Percentiles rank a stretch among this genome's conserved stretches.
phyloP scores from a whole-genome alignment of 2,113 vertebrate species.

The Albula glossodonta region DNA sequence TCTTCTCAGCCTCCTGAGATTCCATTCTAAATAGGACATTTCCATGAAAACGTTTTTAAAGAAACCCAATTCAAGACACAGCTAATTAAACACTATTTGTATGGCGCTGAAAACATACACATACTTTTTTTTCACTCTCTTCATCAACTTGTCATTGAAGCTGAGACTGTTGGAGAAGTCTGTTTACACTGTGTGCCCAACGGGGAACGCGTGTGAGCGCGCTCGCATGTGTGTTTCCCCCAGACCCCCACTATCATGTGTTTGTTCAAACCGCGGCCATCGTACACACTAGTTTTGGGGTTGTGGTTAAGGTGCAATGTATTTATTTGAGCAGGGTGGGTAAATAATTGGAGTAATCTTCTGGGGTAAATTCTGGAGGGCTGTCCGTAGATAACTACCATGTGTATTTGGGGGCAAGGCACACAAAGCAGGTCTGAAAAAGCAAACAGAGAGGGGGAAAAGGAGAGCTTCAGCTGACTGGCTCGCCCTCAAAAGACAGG shows the following conservation, averaged over 20 bases:
- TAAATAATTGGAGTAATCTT: background rate
- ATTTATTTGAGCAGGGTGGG: slow-evolving; percentile 4
- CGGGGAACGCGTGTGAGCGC: background rate
- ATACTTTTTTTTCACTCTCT: slow-evolving; percentile 10
- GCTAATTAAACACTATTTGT: slow-evolving; percentile 25
- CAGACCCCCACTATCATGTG: background rate
- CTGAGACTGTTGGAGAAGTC: background rate
- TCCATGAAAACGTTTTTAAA: slow-evolving; percentile 18
- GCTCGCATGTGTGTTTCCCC: background rate
- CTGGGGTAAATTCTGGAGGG: background rate
- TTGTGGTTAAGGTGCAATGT: slow-evolving; percentile 13
- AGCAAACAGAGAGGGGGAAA: background rate
- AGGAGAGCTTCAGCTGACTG: slow-evolving; percentile 17
- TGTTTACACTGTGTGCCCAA: background rate
- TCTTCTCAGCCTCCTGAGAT: background rate
- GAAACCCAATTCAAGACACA: slow-evolving; percentile 20
- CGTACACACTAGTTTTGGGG: background rate
- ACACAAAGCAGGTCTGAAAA: slow-evolving; percentile 9
- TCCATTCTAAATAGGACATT: background rate
- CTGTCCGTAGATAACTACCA: background rate
- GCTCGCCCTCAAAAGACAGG: background rate
- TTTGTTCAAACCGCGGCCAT: background rate
- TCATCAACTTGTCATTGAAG: slow-evolving; percentile 23
- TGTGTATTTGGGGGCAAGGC: background rate
- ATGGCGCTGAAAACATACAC: slow-evolving; percentile 17